Percentiles rank a stretch among this genome's conserved stretches.
Conservation (phyloP, 1,140 invertebrate species). For the Megathymus violae region DNA sequence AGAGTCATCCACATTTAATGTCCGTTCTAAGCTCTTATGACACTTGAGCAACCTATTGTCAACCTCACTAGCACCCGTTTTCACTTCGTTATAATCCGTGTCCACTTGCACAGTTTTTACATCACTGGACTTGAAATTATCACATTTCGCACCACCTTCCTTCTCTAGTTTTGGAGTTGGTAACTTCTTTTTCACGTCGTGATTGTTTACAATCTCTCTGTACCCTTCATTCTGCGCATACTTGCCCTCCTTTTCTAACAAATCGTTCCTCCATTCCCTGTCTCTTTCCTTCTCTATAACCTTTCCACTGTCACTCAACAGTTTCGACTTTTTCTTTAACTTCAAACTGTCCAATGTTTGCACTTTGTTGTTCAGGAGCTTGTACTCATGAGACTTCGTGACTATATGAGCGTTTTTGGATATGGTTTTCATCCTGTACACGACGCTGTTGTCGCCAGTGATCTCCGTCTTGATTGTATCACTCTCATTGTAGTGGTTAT, state of each 20-base stretch:
- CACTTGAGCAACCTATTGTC: constrained; percentile 69
- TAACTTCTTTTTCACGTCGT: constrained; percentile 75
- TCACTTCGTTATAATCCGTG: constrained; percentile 59
- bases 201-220: constrained; percentile 76
- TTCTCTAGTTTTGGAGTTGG: constrained; percentile 59
- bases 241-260: constrained; percentile 77
- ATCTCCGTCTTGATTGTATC: constrained; percentile 67
- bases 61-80: constrained; percentile 70
- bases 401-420: constrained; percentile 81
- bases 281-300: constrained; percentile 66
- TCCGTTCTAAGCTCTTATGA: constrained; percentile 69
- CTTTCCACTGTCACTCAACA: constrained; percentile 58
- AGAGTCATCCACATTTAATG: constrained; percentile 64
- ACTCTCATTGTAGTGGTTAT: constrained; percentile 68
- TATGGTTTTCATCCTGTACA: constrained; percentile 79
- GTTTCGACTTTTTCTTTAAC: constrained; percentile 74
- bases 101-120: constrained; percentile 67
- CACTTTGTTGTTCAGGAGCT: constrained; percentile 69
- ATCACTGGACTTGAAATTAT: constrained; percentile 74
- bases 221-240: constrained; percentile 81
- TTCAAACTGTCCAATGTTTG: constrained; percentile 66
- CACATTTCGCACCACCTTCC: constrained; percentile 68
- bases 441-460: constrained; percentile 67
- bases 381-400: constrained; percentile 76
- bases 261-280: constrained; percentile 72